phyloP scores from a whole-genome alignment of 2,888 invertebrate genomes.

The Heliothis peltigera region DNA sequence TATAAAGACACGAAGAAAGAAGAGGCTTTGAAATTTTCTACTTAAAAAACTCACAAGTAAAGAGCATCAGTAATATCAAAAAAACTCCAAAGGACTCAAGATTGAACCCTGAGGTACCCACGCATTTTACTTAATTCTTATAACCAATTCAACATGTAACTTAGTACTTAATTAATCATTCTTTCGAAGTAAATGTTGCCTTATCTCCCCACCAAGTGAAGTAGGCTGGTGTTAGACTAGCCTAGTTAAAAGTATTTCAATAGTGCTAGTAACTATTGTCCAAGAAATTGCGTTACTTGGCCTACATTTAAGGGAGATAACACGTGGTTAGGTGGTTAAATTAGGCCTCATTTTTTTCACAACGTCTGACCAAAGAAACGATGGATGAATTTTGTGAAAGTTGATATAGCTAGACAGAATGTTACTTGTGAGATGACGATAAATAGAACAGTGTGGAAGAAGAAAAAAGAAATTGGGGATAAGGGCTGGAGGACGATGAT shows the following conservation, averaged over 20 bases:
- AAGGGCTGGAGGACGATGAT: no score
- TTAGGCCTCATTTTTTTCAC: constrained; percentile 27
- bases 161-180: constrained; percentile 8
- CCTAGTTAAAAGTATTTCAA: constrained; percentile 49
- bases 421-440: no score
- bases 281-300: constrained; percentile 44
- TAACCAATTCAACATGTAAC: constrained; percentile 1
- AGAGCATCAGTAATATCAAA: not conserved
- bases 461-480: no score
- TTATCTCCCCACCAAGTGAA: constrained; percentile 6
- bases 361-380: no score
- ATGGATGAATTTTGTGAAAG: no score
- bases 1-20: no score
- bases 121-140: not conserved
- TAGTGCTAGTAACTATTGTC: constrained; percentile 40
- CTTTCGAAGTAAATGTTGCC: constrained; percentile 17
- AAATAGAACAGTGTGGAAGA: no score
- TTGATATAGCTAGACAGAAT: no score
- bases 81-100: not conserved
- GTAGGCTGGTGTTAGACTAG: constrained; percentile 10
- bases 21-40: no score
- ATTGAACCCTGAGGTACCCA: constrained; percentile 14
- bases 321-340: constrained; percentile 13
- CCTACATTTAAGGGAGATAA: constrained; percentile 43
- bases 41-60: no score